phyloP scores from a whole-genome alignment of 2,888 invertebrate genomes.

The Pammene aurita region DNA sequence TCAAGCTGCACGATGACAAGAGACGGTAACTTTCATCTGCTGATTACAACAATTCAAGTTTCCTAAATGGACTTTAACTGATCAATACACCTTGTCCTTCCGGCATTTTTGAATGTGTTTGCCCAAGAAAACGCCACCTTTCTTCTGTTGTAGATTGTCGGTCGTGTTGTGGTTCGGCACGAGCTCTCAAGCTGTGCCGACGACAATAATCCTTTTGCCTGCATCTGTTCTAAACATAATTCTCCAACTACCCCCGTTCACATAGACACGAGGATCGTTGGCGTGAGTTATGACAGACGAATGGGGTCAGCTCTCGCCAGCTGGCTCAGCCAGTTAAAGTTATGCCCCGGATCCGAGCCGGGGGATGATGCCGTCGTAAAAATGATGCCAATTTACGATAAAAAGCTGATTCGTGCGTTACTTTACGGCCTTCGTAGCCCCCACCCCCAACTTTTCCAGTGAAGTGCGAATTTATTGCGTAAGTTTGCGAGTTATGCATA shows the following conservation, averaged over 20 bases:
- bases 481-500: conserved; percentile 52
- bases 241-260: background rate
- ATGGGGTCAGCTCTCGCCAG: conserved; percentile 22
- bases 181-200: too few species aligned
- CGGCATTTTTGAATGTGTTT: too few species aligned
- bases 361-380: conserved; percentile 54
- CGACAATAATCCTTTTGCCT: too few species aligned
- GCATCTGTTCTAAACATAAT: too few species aligned
- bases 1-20: too few species aligned
- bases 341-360: conserved; percentile 50
- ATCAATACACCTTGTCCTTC: too few species aligned
- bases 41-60: too few species aligned
- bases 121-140: too few species aligned
- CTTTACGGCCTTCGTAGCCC: conserved; percentile 39
- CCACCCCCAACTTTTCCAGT: conserved; percentile 42
- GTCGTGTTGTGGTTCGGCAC: too few species aligned
- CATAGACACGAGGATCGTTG: background rate
- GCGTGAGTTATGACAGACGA: conserved; percentile 21
- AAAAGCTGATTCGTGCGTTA: conserved; percentile 56
- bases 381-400: conserved; percentile 64
- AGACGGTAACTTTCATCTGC: too few species aligned
- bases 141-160: too few species aligned
- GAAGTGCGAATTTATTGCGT: conserved; percentile 58
- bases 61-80: too few species aligned
- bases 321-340: conserved; percentile 48